Evolutionary conservation across 2,888 invertebrate genomes (phyloP), one percentile per base, ranked within the genome.

Genomic region (Vesta saturnalis): DNA sequence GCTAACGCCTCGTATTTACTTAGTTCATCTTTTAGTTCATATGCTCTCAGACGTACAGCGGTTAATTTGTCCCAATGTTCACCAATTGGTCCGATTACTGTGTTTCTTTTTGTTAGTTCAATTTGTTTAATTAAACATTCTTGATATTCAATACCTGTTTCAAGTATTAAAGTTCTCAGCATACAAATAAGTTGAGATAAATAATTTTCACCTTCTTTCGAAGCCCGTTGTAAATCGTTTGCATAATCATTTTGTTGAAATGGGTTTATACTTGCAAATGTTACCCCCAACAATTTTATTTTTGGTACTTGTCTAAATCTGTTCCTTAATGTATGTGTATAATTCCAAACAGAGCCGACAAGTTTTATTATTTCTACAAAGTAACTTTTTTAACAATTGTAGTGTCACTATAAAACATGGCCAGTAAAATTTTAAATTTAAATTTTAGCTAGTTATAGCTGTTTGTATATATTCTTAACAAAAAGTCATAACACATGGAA

Each of bases 81-180:
- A 5, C 79, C 78, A 1, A 77, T 65, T 1, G 82, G 79, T 0
- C 80, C 81, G 16, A 76, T 57, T 54, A 70, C 62, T 22, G 76
- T 75, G n/a, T 80, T 80, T 47, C 64, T 68, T 58, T 77, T 63
- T 3, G 80, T 80, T 39, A 83, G 74, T 64, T 81, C 80, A 12
- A 83, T 83, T 77, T 84, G 84, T 64, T 79, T 78, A n/a, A 72
- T 69, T 10, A 83, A 68, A 69, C 80, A 81, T 15, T 74, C 71
- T 56, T 81, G 77, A 69, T 84, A 84, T 68, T 82, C 80, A 52
- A 77, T 73, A 62, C 81, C 80, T 3, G 79, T 77, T 57, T 79
- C 77, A 1, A 76, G 67, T 1, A 83, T 77, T 30, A 79, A 75
- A 10, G 78, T 76, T 69, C 78, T 75, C 12, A 84, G 72, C n/a